These are phyloP conservation scores for Myoxocephalus aenaeus DNA, from an alignment of 2,797 vertebrate genomes.

Conservation along the genomic window DNA sequence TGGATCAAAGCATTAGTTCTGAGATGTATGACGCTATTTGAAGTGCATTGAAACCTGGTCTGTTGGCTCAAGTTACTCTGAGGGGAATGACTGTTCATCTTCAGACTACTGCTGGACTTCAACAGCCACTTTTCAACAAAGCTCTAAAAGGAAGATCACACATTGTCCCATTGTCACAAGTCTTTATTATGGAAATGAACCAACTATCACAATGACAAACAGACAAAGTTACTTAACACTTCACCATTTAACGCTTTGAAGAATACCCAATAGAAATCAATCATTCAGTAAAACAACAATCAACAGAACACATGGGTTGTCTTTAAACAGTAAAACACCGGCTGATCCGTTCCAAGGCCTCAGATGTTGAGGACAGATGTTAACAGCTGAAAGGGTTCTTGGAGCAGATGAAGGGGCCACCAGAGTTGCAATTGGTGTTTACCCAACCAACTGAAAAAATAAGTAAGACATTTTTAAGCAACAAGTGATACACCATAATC, in stretches of 20 bases:
- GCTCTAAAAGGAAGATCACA: constrained; percentile 5
- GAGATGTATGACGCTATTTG: too few relatives aligned
- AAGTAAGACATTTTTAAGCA: background rate
- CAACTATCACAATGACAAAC: background rate
- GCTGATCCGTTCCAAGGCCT: background rate
- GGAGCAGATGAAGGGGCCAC: constrained; percentile 25
- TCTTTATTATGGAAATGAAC: constrained; percentile 12
- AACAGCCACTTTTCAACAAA: background rate
- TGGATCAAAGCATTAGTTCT: too few relatives aligned
- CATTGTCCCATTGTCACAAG: background rate
- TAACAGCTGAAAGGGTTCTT: constrained; percentile 17
- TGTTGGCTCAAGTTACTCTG: background rate
- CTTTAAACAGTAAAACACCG: background rate
- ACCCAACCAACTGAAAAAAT: constrained; percentile 35
- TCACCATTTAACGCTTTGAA: background rate
- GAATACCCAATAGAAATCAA: background rate
- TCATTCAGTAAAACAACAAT: background rate
- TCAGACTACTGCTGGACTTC: background rate
- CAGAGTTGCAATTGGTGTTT: accelerated
- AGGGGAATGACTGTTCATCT: background rate
- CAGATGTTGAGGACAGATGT: background rate
- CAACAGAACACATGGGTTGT: background rate
- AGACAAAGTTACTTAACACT: background rate
- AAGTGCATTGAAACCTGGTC: too few relatives aligned
- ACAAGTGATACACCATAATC: background rate